Conservation (phyloP, 2,888 invertebrate species). For the Clunio marinus region DNA sequence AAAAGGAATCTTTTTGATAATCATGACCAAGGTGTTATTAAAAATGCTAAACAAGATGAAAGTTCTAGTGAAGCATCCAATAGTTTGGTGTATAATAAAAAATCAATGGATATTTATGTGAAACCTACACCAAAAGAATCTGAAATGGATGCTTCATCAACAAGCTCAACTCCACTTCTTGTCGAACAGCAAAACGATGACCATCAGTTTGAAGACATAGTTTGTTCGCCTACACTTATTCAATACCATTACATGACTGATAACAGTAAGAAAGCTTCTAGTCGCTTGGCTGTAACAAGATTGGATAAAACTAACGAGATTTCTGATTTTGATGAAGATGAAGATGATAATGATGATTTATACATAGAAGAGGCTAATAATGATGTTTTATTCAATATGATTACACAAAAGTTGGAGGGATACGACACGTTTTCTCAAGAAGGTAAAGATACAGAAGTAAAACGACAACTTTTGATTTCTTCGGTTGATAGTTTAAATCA, state of each 20-base stretch:
- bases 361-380: slow-evolving; percentile 41
- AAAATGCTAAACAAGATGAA: background rate
- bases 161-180: background rate
- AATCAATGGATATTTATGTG: slow-evolving; percentile 26
- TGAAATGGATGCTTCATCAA: background rate
- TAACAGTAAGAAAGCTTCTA: slow-evolving; percentile 14
- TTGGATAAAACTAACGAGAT: slow-evolving; percentile 22
- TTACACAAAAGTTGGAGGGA: slow-evolving; percentile 1
- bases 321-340: slow-evolving; percentile 10
- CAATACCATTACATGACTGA: slow-evolving; percentile 38
- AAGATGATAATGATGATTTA: slow-evolving; percentile 15
- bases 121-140: background rate
- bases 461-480: slow-evolving; percentile 11
- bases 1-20: slow-evolving; percentile 25
- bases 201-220: slow-evolving; percentile 41
- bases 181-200: background rate
- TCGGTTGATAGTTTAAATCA: slow-evolving; percentile 14
- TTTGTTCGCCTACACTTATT: slow-evolving; percentile 41
- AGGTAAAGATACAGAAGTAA: background rate
- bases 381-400: slow-evolving; percentile 47
- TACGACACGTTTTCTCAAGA: background rate
- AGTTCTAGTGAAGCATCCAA: background rate
- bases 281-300: background rate
- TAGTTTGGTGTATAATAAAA: slow-evolving; percentile 21
- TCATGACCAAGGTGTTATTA: background rate